Evolutionary conservation across 2,113 vertebrate species (phyloP).

Genomic region (Dolichallabes microphthalmus): DNA sequence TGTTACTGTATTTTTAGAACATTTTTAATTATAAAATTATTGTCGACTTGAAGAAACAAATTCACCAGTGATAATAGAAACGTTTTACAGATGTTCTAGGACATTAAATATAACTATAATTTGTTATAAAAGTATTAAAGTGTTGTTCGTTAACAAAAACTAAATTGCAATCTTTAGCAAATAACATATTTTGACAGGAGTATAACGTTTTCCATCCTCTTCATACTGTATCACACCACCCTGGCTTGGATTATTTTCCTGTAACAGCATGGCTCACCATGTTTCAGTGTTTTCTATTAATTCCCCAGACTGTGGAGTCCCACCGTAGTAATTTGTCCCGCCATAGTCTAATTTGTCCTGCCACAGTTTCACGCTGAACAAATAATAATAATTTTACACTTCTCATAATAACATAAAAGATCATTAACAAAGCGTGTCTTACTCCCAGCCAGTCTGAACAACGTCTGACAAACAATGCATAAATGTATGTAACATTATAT

Average conservation of each 20-base stretch:
- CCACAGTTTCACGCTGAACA: too few relatives aligned
- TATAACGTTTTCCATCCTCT: background rate
- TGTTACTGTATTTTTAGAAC: background rate
- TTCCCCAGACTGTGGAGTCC: too few relatives aligned
- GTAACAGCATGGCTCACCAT: background rate
- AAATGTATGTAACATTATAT: too few relatives aligned
- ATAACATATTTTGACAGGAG: background rate
- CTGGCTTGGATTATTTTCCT: background rate
- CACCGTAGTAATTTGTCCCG: too few relatives aligned
- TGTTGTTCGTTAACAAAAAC: background rate
- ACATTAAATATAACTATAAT: background rate
- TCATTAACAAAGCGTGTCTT: too few relatives aligned
- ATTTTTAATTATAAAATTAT: too few relatives aligned
- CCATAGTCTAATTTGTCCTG: too few relatives aligned
- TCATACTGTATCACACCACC: background rate
- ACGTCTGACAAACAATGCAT: too few relatives aligned
- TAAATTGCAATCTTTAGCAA: background rate
- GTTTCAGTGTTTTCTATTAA: too few relatives aligned
- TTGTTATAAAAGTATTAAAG: background rate
- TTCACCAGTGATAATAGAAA: background rate
- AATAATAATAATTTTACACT: too few relatives aligned
- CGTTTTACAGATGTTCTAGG: background rate
- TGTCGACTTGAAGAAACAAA: background rate
- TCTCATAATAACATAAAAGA: too few relatives aligned
- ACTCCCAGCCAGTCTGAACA: too few relatives aligned